Conservation (phyloP, 2,797 vertebrate genomes). For the Intellagama lesueurii region DNA sequence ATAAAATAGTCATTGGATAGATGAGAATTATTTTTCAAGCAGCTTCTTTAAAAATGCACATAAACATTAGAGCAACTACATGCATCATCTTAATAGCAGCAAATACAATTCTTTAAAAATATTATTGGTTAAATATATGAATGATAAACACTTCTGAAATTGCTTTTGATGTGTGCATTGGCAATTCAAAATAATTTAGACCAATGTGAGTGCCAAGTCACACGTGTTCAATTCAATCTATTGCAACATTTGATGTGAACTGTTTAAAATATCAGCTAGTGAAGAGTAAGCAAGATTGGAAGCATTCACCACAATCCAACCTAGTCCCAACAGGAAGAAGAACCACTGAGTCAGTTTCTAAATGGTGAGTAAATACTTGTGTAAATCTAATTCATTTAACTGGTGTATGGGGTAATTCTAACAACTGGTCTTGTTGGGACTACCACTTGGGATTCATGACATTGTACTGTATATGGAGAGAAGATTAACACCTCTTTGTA, state of each 20-base stretch:
- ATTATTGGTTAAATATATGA: not conserved
- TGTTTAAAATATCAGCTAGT: not conserved
- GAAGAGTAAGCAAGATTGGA: not conserved
- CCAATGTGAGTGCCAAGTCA: not conserved
- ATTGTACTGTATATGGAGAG: no score
- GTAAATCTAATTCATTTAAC: no score
- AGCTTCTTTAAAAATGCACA: not conserved
- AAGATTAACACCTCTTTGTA: no score
- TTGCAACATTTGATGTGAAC: not conserved
- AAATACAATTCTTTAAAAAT: not conserved
- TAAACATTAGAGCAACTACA: not conserved
- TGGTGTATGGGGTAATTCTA: no score
- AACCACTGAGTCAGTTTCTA: no score
- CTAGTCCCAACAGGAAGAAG: no score
- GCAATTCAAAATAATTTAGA: not conserved
- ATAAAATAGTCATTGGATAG: not conserved
- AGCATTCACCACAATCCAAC: no score
- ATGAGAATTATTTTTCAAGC: not conserved
- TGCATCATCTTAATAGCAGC: not conserved
- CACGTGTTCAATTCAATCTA: not conserved
- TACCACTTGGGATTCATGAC: no score
- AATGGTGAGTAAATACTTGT: no score
- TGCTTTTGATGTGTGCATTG: not conserved
- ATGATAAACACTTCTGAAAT: not conserved
- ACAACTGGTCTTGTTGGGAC: no score